These are phyloP conservation scores for Grammomys dolichurus DNA, from an alignment of 2,113 vertebrate genomes.

Conservation along the genomic window DNA sequence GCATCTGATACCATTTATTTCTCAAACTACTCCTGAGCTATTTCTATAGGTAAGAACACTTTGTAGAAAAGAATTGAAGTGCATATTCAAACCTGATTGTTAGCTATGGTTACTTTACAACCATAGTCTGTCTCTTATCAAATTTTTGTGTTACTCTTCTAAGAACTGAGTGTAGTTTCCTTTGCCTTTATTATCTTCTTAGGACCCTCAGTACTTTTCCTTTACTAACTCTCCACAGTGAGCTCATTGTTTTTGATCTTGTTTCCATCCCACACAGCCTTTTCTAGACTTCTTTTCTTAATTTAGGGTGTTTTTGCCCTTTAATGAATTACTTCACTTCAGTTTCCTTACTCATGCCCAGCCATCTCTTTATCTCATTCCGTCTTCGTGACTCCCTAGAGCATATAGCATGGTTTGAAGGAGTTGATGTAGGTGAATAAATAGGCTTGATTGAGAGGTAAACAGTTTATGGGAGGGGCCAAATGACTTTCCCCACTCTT, in stretches of 20 bases:
- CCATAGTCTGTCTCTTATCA: slow-evolving; percentile 18
- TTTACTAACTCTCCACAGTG: background rate
- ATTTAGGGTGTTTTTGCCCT: background rate
- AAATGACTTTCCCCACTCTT: background rate
- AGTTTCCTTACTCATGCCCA: background rate
- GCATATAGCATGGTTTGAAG: background rate
- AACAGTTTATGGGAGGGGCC: background rate
- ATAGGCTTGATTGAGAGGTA: background rate
- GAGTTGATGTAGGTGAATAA: background rate
- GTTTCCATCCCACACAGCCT: background rate
- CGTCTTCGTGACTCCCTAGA: background rate
- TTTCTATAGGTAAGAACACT: slow-evolving; percentile 36
- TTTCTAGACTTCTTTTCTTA: slow-evolving; percentile 24
- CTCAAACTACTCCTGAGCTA: background rate
- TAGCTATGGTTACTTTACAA: background rate
- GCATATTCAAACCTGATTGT: slow-evolving; percentile 4
- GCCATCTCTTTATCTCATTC: background rate
- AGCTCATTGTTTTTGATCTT: slow-evolving; percentile 17
- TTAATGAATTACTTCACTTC: background rate
- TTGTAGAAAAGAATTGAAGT: slow-evolving; percentile 47
- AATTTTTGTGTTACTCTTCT: slow-evolving; percentile 52
- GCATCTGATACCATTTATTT: background rate
- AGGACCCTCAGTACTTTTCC: background rate
- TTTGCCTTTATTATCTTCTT: slow-evolving; percentile 30
- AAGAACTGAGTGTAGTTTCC: slow-evolving; percentile 25